These are phyloP conservation scores for Stictonetta naevosa DNA, from an alignment of 2,113 vertebrate species.

Conservation along the genomic window DNA sequence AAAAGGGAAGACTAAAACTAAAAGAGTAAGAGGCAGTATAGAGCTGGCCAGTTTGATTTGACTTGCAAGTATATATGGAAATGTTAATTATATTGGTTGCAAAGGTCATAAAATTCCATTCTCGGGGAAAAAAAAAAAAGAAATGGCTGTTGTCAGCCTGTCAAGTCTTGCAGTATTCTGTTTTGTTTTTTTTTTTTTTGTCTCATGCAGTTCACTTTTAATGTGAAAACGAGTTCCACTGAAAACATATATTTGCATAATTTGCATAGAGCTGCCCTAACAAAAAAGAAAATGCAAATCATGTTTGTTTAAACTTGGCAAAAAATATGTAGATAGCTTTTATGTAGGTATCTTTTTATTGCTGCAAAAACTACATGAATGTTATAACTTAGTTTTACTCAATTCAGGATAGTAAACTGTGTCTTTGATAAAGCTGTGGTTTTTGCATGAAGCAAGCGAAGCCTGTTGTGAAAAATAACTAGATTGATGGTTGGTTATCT, in stretches of 20 bases:
- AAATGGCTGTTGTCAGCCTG: slow-evolving; percentile 19
- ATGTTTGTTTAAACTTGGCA: slow-evolving; percentile 62
- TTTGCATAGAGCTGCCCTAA: slow-evolving; percentile 68
- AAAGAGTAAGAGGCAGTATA: background rate
- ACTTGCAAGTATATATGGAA: slow-evolving; percentile 62
- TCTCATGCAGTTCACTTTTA: slow-evolving; percentile 43
- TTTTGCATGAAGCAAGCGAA: slow-evolving; percentile 79
- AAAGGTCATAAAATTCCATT: slow-evolving; percentile 35
- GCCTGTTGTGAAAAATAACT: slow-evolving; percentile 79
- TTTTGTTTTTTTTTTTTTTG: background rate
- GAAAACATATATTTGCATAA: slow-evolving; percentile 73
- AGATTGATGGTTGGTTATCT: slow-evolving; percentile 71
- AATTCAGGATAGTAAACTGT: slow-evolving; percentile 67
- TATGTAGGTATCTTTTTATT: slow-evolving; percentile 21
- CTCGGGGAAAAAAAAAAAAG: background rate
- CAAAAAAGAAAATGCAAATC: slow-evolving; percentile 72
- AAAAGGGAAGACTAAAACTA: background rate
- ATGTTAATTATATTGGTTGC: slow-evolving; percentile 14
- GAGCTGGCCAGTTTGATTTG: slow-evolving; percentile 46
- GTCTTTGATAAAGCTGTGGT: slow-evolving; percentile 77
- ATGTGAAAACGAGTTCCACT: slow-evolving; percentile 64
- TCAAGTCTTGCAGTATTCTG: slow-evolving; percentile 15
- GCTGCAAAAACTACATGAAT: background rate
- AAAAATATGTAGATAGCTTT: slow-evolving; percentile 22
- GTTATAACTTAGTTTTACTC: slow-evolving; percentile 55